Evolutionary conservation across 2,797 vertebrate species (phyloP).

Genomic region (Liparis tanakae): DNA sequence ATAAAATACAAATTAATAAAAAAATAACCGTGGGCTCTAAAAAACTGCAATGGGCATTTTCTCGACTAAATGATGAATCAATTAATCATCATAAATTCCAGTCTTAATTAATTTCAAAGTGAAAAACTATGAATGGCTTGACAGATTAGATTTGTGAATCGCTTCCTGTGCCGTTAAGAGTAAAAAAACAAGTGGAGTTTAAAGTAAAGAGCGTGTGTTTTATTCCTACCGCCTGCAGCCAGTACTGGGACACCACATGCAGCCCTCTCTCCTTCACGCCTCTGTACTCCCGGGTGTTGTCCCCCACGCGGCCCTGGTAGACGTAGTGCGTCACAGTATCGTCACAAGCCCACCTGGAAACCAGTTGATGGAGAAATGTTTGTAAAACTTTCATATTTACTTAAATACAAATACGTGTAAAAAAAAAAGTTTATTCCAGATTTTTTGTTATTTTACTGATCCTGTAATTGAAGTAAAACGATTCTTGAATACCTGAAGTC

Average conservation of each 20-base stretch:
- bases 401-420: not conserved
- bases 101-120: not conserved
- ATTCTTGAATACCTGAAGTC: constrained; percentile 89
- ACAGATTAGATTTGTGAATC: not conserved
- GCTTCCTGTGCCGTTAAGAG: not conserved
- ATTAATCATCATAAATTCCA: not conserved
- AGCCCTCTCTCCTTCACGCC: constrained; percentile 92
- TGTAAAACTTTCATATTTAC: not conserved
- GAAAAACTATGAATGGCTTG: not conserved
- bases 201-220: not conserved
- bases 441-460: not conserved
- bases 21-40: not conserved
- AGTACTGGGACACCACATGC: constrained; percentile 94
- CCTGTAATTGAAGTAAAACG: not conserved
- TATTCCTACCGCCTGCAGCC: constrained; percentile 89
- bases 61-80: no score
- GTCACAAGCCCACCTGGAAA: constrained; percentile 93
- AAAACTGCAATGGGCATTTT: not conserved
- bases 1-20: not conserved
- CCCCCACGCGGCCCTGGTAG: constrained; percentile 94
- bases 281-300: constrained; percentile 92
- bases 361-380: not conserved
- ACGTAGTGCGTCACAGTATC: constrained; percentile 97
- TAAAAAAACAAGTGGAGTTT: not conserved
- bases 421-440: no score